A percentile compares a stretch with the other conserved stretches of the same genome.
Evolutionary conservation across 2,888 invertebrate species (phyloP).

Genomic region (Neoitamus cyanurus): DNA sequence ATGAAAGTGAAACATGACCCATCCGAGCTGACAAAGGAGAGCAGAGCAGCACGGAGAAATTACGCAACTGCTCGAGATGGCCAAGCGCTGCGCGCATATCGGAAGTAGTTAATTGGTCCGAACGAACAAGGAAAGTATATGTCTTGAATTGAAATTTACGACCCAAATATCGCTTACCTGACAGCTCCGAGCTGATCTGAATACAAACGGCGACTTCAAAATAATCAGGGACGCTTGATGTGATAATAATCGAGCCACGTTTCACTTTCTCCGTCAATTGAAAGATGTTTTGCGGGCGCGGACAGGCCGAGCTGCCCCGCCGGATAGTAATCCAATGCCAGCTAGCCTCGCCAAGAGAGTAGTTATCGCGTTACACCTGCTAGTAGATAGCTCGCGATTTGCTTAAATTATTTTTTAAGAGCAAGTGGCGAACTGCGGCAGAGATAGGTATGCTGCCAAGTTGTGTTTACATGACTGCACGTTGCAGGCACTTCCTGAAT

Average conservation of each 20-base stretch:
- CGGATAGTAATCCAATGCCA: neutral
- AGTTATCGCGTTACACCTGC: constrained; percentile 2
- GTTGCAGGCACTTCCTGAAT: neutral
- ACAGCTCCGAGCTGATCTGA: neutral
- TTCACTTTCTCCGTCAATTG: constrained; percentile 49
- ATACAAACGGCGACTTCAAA: constrained; percentile 8
- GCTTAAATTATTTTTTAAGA: neutral
- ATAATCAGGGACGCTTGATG: constrained; percentile 6
- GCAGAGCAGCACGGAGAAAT: neutral
- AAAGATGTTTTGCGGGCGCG: neutral
- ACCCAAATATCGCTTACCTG: constrained; percentile 16
- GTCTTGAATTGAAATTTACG: constrained; percentile 13
- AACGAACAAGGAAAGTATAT: neutral
- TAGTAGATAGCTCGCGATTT: neutral
- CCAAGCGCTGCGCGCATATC: neutral
- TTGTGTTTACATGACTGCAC: neutral
- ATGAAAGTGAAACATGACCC: constrained; percentile 3
- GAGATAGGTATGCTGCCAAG: neutral
- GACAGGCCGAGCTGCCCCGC: neutral
- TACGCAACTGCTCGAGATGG: constrained; percentile 2
- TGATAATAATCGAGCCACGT: constrained; percentile 51
- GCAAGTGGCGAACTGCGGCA: neutral
- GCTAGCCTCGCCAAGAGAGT: neutral
- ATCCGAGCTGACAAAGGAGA: neutral
- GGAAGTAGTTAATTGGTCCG: constrained; percentile 7